These are phyloP conservation scores for Euborellia annulipes DNA, from an alignment of 1,140 invertebrate genomes.

Conservation along the genomic window DNA sequence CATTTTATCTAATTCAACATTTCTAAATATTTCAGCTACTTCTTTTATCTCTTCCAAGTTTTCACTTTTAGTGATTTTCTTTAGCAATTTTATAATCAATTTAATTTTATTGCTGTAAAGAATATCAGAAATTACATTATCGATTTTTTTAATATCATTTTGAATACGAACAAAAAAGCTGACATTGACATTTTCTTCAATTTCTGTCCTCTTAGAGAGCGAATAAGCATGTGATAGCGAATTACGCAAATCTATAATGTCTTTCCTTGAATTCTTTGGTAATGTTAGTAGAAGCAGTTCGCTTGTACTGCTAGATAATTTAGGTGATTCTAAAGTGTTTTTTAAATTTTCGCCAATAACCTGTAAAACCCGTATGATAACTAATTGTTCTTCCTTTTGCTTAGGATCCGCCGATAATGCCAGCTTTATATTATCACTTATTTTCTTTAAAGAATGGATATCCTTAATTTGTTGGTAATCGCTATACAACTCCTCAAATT, in stretches of 20 bases:
- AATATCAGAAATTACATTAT: neutral
- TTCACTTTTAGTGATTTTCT: neutral
- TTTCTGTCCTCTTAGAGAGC: neutral
- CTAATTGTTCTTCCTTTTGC: neutral
- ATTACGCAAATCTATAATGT: neutral
- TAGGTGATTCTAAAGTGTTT: conserved; percentile 1
- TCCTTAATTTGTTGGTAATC: conserved; percentile 13
- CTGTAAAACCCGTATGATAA: neutral
- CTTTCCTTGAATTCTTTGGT: neutral
- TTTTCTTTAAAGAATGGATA: conserved; percentile 13
- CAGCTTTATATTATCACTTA: neutral
- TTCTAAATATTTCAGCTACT: neutral
- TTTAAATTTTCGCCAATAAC: conserved; percentile 1
- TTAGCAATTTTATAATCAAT: neutral
- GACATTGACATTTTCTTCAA: neutral
- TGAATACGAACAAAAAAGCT: neutral
- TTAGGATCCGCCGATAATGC: neutral
- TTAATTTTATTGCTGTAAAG: neutral
- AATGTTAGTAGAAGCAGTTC: conserved; percentile 1
- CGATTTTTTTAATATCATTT: neutral
- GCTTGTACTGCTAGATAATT: neutral
- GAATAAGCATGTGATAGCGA: no score
- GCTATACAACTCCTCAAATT: conserved; percentile 13
- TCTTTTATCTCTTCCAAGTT: neutral
- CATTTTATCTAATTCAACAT: neutral